Conservation (phyloP, 2,797 vertebrate species). For the Pseudotriccus pelzelni region DNA sequence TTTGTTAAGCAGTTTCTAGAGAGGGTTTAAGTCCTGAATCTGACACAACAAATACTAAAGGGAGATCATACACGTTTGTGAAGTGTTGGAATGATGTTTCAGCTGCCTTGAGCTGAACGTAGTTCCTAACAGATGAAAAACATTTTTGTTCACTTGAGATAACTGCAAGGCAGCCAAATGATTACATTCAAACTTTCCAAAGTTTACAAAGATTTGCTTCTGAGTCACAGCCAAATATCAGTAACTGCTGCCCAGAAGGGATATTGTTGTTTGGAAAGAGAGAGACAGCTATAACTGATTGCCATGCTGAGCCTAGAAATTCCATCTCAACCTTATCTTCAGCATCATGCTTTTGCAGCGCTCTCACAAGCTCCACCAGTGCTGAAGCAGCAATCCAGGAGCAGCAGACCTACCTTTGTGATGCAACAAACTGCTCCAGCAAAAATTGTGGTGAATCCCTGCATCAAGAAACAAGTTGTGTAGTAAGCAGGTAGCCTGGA, state of each 20-base stretch:
- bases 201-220: constrained; percentile 49
- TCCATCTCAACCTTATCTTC: constrained; percentile 46
- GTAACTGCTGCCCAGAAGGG: constrained; percentile 55
- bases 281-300: constrained; percentile 19
- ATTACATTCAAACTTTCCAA: constrained; percentile 58
- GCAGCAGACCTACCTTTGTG: neutral
- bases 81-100: constrained; percentile 21
- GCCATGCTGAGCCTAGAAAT: constrained; percentile 51
- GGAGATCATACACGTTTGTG: neutral
- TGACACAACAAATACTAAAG: neutral
- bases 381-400: constrained; percentile 24
- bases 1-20: neutral
- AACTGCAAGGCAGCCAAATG: constrained; percentile 38
- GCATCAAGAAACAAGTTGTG: neutral
- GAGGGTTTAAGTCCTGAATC: neutral
- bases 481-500: neutral
- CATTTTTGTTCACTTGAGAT: constrained; percentile 52
- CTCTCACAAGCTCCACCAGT: neutral
- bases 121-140: constrained; percentile 49
- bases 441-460: neutral
- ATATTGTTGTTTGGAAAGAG: constrained; percentile 49
- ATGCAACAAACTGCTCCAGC: neutral
- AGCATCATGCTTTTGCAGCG: constrained; percentile 15
- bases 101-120: neutral
- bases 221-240: constrained; percentile 43